Evolutionary conservation across 2,888 invertebrate genomes (phyloP).

Genomic region (Drosophila quinaria): DNA sequence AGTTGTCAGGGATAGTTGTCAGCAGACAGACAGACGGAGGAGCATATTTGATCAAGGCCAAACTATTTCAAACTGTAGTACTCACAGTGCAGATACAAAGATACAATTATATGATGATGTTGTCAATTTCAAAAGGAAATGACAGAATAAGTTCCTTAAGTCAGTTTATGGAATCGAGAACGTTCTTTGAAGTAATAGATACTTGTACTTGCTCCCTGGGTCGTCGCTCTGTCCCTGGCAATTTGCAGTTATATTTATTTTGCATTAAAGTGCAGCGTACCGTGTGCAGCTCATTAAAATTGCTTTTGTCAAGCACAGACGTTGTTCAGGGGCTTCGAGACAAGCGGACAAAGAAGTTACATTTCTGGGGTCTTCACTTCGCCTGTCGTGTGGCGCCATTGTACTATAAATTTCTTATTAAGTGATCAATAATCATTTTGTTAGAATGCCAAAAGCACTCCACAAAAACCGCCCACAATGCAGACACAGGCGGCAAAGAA

Average conservation of each 20-base stretch:
- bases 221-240: conserved; percentile 25
- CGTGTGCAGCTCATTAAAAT: conserved; percentile 77
- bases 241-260: conserved; percentile 72
- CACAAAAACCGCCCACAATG: conserved; percentile 43
- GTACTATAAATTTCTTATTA: conserved; percentile 73
- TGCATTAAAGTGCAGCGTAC: conserved; percentile 78
- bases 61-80: conserved; percentile 44
- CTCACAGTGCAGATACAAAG: conserved; percentile 3
- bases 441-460: conserved; percentile 77
- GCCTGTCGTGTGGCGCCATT: conserved; percentile 72
- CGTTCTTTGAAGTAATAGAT: conserved; percentile 46
- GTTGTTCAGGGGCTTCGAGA: not conserved
- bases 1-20: conserved; percentile 74
- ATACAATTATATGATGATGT: conserved; percentile 37
- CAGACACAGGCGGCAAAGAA: conserved; percentile 41
- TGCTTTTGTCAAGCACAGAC: conserved; percentile 59
- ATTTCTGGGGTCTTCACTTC: conserved; percentile 28
- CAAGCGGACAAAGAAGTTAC: conserved; percentile 46
- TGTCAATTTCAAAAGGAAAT: conserved; percentile 42
- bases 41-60: conserved; percentile 52
- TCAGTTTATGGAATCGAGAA: conserved; percentile 27
- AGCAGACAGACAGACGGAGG: conserved; percentile 41
- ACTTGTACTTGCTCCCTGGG: conserved; percentile 20
- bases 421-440: conserved; percentile 82
- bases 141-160: conserved; percentile 49